A percentile compares a stretch with the other conserved stretches of the same genome.
Conservation (phyloP, 2,797 vertebrate species). For the Aselliscus stoliczkanus region DNA sequence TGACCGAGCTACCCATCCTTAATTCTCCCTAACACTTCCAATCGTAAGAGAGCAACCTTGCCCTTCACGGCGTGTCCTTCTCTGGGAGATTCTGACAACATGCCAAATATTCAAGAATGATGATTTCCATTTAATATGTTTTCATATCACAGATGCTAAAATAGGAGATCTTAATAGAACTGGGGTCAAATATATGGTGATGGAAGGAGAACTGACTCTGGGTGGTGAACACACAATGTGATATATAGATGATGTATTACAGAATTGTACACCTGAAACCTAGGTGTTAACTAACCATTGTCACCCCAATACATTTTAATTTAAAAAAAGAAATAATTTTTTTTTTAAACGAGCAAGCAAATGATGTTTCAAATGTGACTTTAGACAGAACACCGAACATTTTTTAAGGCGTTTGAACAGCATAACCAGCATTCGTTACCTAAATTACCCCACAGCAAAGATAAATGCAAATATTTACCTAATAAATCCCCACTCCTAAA, state of each 20-base stretch:
- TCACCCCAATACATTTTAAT: too few relatives aligned
- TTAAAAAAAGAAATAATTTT: background rate
- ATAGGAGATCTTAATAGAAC: background rate
- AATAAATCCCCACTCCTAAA: background rate
- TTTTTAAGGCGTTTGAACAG: background rate
- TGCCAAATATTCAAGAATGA: background rate
- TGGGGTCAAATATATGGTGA: too few relatives aligned
- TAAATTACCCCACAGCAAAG: background rate
- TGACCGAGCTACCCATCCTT: fast-evolving
- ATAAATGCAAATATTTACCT: background rate
- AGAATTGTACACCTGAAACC: too few relatives aligned
- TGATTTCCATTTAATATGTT: background rate
- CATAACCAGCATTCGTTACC: background rate
- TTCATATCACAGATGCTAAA: background rate
- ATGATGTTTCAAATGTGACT: background rate
- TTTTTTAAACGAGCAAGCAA: background rate
- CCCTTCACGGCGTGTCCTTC: background rate
- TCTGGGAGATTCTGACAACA: too few relatives aligned
- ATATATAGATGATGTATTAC: too few relatives aligned
- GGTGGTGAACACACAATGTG: too few relatives aligned
- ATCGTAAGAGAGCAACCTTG: background rate
- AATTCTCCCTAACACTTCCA: background rate
- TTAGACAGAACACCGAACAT: background rate
- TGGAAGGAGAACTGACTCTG: too few relatives aligned
- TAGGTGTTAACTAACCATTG: too few relatives aligned